Conservation (phyloP, 1,140 invertebrate species). For the Scaptodrosophila lebanonensis region DNA sequence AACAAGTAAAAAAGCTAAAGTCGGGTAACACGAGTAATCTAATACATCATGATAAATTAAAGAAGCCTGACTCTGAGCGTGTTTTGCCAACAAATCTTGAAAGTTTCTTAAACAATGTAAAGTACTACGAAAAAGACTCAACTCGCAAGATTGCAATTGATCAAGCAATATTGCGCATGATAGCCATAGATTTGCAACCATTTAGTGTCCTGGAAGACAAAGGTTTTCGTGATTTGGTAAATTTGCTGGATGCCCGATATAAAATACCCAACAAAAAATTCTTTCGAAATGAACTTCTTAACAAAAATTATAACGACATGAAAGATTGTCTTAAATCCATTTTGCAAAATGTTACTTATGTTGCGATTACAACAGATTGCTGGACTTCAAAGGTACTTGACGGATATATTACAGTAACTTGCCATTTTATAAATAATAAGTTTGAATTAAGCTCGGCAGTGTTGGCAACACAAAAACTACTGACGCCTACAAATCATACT, state of each 20-base stretch:
- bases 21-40: too few relatives aligned
- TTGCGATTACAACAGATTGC: constrained; percentile 3
- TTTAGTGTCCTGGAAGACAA: constrained; percentile 3
- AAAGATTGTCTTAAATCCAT: neutral
- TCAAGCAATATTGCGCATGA: neutral
- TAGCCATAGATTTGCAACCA: constrained; percentile 4
- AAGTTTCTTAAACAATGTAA: neutral
- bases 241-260: constrained; percentile 1
- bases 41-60: too few relatives aligned
- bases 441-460: constrained; percentile 1
- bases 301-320: constrained; percentile 1
- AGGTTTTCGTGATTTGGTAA: constrained; percentile 1
- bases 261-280: constrained; percentile 1
- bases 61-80: neutral
- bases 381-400: constrained; percentile 6
- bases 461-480: constrained; percentile 2
- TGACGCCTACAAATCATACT: constrained; percentile 13
- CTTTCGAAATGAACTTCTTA: neutral
- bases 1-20: too few relatives aligned
- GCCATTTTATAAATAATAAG: neutral
- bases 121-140: neutral
- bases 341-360: neutral
- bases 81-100: neutral
- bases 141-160: neutral
- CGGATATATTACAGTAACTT: constrained; percentile 4